phyloP scores from a whole-genome alignment of 1,140 invertebrate species.

The Dreissena polymorpha region DNA sequence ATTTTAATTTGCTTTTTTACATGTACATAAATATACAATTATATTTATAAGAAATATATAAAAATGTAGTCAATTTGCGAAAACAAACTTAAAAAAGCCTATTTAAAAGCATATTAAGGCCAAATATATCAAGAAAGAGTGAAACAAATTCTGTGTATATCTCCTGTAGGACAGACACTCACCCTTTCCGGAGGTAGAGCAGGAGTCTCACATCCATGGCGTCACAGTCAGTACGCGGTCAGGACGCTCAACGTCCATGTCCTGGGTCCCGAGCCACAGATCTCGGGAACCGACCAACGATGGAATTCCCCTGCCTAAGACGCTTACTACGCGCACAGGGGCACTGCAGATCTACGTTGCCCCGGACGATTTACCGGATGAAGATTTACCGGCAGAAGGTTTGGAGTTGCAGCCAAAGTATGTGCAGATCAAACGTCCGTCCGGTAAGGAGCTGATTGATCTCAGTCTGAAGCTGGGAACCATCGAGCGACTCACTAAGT shows the following conservation, averaged over 20 bases:
- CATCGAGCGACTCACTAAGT: conserved; percentile 69
- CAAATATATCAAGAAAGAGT: no score
- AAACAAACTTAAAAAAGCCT: no score
- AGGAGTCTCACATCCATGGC: conserved; percentile 68
- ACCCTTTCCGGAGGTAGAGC: conserved; percentile 51
- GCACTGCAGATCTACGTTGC: conserved; percentile 73
- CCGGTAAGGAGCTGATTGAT: conserved; percentile 65
- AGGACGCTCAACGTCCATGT: conserved; percentile 38
- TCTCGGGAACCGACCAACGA: conserved; percentile 55
- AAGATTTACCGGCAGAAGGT: neutral
- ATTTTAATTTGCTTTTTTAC: no score
- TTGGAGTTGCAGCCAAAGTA: conserved; percentile 21
- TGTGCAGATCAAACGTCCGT: conserved; percentile 22
- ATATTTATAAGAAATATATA: no score
- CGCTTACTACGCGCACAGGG: conserved; percentile 72
- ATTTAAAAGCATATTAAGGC: no score
- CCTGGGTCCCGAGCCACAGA: conserved; percentile 5
- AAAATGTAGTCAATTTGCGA: no score
- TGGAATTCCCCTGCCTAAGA: conserved; percentile 71
- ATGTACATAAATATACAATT: no score
- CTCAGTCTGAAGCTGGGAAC: conserved; percentile 71
- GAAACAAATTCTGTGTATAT: no score
- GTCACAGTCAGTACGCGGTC: conserved; percentile 63
- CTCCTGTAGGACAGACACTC: no score
- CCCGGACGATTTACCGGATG: conserved; percentile 62